Percentiles rank a stretch among this genome's conserved stretches.
Conservation (phyloP, 1,140 invertebrate species). For the Aradophagus sp. region DNA sequence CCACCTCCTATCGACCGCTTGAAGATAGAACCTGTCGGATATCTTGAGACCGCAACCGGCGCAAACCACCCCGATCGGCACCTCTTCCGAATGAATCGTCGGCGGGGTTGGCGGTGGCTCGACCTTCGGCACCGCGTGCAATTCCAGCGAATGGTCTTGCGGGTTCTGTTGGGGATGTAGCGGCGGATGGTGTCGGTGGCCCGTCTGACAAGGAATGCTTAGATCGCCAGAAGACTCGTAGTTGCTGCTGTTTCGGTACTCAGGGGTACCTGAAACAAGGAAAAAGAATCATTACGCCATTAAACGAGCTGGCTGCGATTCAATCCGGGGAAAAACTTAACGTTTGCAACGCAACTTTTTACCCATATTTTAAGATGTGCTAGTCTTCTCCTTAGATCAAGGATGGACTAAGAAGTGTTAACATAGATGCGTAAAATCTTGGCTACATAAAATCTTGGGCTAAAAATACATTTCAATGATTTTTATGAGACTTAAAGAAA, state of each 20-base stretch:
- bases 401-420: too few species aligned
- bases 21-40: slow-evolving; percentile 93
- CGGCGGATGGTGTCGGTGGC: slow-evolving; percentile 60
- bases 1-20: slow-evolving; percentile 94
- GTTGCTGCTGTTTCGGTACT: slow-evolving; percentile 66
- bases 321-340: slow-evolving; percentile 5
- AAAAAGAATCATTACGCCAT: not conserved
- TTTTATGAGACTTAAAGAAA: too few species aligned
- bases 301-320: not conserved
- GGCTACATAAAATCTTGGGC: too few species aligned
- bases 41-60: slow-evolving; percentile 90
- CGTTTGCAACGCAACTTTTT: slow-evolving; percentile 1
- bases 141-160: slow-evolving; percentile 60
- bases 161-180: slow-evolving; percentile 62
- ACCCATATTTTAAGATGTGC: too few species aligned
- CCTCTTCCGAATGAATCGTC: slow-evolving; percentile 71
- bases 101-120: slow-evolving; percentile 76
- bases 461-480: too few species aligned
- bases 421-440: too few species aligned
- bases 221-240: slow-evolving; percentile 67
- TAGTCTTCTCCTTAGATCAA: too few species aligned
- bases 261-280: slow-evolving; percentile 59
- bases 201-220: slow-evolving; percentile 66
- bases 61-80: slow-evolving; percentile 78
- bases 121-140: slow-evolving; percentile 75